Base-by-base conservation (phyloP, 2,888 invertebrate species). In the Monoplex corrugatus region DNA sequence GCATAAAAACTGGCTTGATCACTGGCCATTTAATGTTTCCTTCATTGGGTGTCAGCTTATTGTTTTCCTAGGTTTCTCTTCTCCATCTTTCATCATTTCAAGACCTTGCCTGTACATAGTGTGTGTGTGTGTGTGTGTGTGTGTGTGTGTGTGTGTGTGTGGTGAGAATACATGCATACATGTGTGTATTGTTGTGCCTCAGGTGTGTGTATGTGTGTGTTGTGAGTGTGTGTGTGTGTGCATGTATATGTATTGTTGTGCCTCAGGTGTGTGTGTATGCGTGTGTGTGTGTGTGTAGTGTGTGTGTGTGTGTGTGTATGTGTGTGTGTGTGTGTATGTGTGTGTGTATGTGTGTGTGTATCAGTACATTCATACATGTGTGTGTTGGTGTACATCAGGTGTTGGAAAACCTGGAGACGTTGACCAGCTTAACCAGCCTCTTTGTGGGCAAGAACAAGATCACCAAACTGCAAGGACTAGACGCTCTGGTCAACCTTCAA, bases 371-470 rank as follows among this genome's bases (percentile, higher is more conserved):
- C 10, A 13, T 19, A 50, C 19, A 19, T 8, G 50, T 13, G 50
- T 13, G 50, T 50, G 50, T 50, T 8, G 8, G 68, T 68, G 28
- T 28, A 68, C 28, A 28, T 23, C 96, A 98, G 97, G 97, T 97
- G 95, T 98, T 99, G 92, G 98, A 98, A 95, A 98, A 99, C 96
- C 96, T 99, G 19, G 97, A 98, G 5, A 97, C 97, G 0, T 96
- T 99, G 90, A 97, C 96, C 2, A 97, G 97, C 89, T 96, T 99
- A 35, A 97, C 97, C 35, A 97, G 98, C 93, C 96, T 99, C 23
- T 99, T 97, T 96, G 96, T 99, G 88, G 99, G 98, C 28, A 99
- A 98, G 96, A 99, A 99, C 96, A 99, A 99, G 97, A 98, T 99
- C 91, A 96, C 97, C 0, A 98, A 98, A 96, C 97, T 99, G 85